Evolutionary conservation across 2,797 vertebrate species (phyloP).

Genomic region (Lepidocolaptes lacrymiger): DNA sequence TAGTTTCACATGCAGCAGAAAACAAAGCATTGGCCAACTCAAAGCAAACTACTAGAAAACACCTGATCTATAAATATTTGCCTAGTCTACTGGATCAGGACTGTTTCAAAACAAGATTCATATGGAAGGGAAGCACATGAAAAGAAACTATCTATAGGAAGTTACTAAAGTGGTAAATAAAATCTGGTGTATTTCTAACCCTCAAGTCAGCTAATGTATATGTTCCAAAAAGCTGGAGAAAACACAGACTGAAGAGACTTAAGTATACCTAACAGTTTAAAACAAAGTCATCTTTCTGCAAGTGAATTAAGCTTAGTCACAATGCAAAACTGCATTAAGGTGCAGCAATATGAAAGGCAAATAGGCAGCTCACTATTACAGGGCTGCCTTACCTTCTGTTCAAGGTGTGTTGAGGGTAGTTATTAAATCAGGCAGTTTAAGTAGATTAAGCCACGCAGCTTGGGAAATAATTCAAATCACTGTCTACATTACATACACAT

Average conservation of each 20-base stretch:
- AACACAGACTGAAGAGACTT: not conserved
- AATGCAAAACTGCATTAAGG: not conserved
- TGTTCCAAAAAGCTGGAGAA: not conserved
- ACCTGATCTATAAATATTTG: not conserved
- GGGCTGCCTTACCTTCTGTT: not conserved
- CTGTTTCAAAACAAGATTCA: not conserved
- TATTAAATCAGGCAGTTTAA: not conserved
- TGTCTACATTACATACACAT: not conserved
- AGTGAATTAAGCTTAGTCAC: not conserved
- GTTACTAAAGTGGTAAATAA: not conserved
- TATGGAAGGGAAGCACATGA: not conserved
- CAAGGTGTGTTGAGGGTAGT: not conserved
- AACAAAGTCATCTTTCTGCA: not conserved
- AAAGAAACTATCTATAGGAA: not conserved
- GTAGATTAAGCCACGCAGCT: not conserved
- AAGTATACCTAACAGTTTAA: not conserved
- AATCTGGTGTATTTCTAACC: not conserved
- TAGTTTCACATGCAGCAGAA: not conserved
- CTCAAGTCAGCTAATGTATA: not conserved
- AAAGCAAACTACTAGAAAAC: not conserved
- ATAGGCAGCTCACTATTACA: not conserved
- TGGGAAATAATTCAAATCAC: not conserved
- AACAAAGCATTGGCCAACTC: not conserved
- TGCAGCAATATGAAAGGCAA: not conserved
- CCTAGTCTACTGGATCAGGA: not conserved